phyloP scores from a whole-genome alignment of 2,113 vertebrate genomes.

The Daubentonia madagascariensis region DNA sequence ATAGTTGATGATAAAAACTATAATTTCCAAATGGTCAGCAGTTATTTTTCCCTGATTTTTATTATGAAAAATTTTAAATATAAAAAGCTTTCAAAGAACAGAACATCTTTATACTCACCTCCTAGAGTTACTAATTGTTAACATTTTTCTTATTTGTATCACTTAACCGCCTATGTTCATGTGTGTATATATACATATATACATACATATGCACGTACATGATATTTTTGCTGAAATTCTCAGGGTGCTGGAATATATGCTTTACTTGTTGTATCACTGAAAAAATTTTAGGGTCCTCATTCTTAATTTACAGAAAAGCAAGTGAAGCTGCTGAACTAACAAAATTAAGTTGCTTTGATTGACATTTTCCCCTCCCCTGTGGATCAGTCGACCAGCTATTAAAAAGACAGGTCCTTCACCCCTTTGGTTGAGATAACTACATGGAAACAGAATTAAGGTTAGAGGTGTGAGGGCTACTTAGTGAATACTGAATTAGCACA shows the following conservation, averaged over 20 bases:
- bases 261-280: neutral
- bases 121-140: neutral
- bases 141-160: neutral
- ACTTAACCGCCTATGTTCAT: neutral
- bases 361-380: neutral
- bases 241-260: neutral
- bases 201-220: neutral
- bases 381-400: neutral
- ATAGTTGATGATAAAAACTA: neutral
- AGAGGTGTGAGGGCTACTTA: neutral
- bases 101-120: neutral
- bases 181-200: neutral
- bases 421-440: neutral
- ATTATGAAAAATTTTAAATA: neutral
- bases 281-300: neutral
- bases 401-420: neutral
- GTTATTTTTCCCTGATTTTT: neutral
- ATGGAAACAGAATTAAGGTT: neutral
- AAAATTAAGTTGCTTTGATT: neutral
- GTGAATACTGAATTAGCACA: neutral
- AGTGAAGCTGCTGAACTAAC: neutral
- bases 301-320: neutral
- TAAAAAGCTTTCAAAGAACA: neutral
- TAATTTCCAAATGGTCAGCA: neutral
- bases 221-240: neutral